Evolutionary conservation across 2,113 vertebrate species (phyloP).

Genomic region (Mesoclemmys tuberculata): DNA sequence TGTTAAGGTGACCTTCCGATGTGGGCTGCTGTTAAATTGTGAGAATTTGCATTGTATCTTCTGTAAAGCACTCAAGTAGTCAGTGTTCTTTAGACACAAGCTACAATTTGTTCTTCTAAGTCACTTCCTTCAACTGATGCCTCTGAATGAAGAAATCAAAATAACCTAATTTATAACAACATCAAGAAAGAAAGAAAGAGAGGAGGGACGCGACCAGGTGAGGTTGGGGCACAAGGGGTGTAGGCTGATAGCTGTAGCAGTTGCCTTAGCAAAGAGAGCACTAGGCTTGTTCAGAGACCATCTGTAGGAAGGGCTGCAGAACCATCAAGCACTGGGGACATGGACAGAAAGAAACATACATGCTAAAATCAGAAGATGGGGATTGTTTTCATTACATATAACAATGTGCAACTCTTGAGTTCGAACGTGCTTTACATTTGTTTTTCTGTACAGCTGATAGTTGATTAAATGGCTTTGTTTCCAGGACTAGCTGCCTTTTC

Average conservation of each 20-base stretch:
- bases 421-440: not conserved
- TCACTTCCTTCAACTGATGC: not conserved
- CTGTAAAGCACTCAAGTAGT: not conserved
- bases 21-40: not conserved
- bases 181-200: not conserved
- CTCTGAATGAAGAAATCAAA: not conserved
- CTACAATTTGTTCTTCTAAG: not conserved
- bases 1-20: not conserved
- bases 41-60: not conserved
- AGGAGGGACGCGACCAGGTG: not conserved
- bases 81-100: not conserved
- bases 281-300: not conserved
- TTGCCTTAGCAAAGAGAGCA: not conserved
- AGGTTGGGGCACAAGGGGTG: not conserved
- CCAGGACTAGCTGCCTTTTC: not conserved
- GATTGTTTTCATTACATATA: not conserved
- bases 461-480: not conserved
- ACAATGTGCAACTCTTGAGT: not conserved
- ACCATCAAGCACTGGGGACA: not conserved
- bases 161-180: not conserved
- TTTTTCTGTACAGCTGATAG: not conserved
- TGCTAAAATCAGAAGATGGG: not conserved
- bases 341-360: not conserved
- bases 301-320: not conserved
- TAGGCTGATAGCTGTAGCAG: not conserved